Percentiles rank a stretch among this genome's conserved stretches.
phyloP scores from a whole-genome alignment of 2,888 invertebrate genomes.

The Andrena minutula region DNA sequence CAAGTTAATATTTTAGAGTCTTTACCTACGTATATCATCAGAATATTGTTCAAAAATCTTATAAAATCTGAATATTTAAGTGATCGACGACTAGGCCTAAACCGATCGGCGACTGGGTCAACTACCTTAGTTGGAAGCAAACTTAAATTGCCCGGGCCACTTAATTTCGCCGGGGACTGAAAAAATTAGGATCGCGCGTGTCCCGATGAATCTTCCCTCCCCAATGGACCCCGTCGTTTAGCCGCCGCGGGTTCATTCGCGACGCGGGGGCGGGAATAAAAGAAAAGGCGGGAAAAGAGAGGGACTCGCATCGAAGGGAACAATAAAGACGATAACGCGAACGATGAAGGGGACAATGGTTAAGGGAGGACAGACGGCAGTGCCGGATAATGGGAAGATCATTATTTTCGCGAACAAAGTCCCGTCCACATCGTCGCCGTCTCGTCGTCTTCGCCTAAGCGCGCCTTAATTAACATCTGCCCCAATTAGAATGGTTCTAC shows the following conservation, averaged over 20 bases:
- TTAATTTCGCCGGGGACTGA: constrained; percentile 17
- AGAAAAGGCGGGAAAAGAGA: constrained; percentile 28
- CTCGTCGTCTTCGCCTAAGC: constrained; percentile 71
- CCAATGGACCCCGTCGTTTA: neutral
- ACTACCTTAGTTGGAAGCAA: constrained; percentile 17
- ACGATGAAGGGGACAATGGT: constrained; percentile 83
- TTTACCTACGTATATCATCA: too few species aligned
- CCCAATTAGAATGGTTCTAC: constrained; percentile 77
- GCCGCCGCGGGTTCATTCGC: constrained; percentile 29
- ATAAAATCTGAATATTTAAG: too few species aligned
- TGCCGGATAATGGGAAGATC: constrained; percentile 82
- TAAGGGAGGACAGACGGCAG: constrained; percentile 76
- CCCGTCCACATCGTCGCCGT: constrained; percentile 77
- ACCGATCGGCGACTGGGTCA: too few species aligned
- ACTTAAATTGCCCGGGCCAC: constrained; percentile 8
- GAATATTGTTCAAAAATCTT: too few species aligned
- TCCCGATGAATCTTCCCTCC: constrained; percentile 18
- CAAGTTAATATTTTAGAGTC: too few species aligned
- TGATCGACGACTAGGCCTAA: too few species aligned
- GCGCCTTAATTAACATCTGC: constrained; percentile 80
- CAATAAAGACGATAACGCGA: constrained; percentile 81
- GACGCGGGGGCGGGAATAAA: constrained; percentile 6
- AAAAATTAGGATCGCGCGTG: constrained; percentile 40
- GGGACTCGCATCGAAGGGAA: constrained; percentile 65
- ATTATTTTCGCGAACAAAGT: constrained; percentile 83